A percentile compares a stretch with the other conserved stretches of the same genome.
Conservation (phyloP, 2,888 invertebrate genomes). For the Scelioninae gen. 1 region DNA sequence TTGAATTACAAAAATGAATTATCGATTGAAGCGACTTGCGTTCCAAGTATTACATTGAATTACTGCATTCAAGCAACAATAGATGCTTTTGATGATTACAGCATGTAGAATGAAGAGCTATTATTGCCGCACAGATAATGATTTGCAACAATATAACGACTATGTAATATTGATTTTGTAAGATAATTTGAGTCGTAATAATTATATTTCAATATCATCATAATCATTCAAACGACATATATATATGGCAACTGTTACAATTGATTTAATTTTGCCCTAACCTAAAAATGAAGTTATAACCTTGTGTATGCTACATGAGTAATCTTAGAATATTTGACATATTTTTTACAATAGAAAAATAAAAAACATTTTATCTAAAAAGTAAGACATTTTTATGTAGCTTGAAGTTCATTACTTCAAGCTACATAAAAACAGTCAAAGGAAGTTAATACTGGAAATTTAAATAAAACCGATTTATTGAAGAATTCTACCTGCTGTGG, state of each 20-base stretch:
- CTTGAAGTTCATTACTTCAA: too few species aligned
- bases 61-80: conserved; percentile 58
- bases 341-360: too few species aligned
- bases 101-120: conserved; percentile 47
- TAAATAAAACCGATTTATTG: too few species aligned
- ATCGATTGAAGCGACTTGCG: conserved; percentile 50
- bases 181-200: conserved; percentile 23
- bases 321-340: too few species aligned
- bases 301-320: too few species aligned
- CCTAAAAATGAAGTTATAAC: too few species aligned
- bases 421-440: too few species aligned
- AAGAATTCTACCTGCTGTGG: too few species aligned
- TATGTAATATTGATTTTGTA: conserved; percentile 31
- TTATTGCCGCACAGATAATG: conserved; percentile 49
- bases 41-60: conserved; percentile 63
- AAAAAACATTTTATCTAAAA: too few species aligned
- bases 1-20: conserved; percentile 62
- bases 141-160: conserved; percentile 42
- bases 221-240: not conserved
- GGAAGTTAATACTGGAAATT: too few species aligned
- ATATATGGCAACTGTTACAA: not conserved
- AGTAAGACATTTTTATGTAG: too few species aligned
- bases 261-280: too few species aligned
- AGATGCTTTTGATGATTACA: conserved; percentile 60
- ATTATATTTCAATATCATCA: conserved; percentile 23